These are phyloP conservation scores for Azemiops feae DNA, from an alignment of 2,113 vertebrate genomes.

Conservation along the genomic window DNA sequence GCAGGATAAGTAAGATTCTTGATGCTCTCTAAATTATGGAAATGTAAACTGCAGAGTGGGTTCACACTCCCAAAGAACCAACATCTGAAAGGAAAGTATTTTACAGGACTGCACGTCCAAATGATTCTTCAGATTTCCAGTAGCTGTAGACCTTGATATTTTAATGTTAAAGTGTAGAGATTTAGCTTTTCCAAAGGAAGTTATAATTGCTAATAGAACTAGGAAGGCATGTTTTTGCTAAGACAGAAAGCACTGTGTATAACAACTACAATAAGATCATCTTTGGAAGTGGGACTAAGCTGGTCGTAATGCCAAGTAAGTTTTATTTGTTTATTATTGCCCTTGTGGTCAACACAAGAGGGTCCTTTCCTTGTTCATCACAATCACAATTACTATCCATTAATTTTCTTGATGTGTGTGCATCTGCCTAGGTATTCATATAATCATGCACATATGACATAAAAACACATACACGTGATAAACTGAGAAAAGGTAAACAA, in stretches of 20 bases:
- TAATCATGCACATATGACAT: background rate
- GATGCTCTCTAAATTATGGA: background rate
- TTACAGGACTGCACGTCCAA: background rate
- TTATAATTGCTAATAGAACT: background rate
- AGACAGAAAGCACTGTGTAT: background rate
- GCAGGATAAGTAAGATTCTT: background rate
- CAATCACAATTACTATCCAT: background rate
- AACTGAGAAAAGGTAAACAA: background rate
- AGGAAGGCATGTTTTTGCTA: background rate
- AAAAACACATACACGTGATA: too few species aligned
- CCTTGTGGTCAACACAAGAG: background rate
- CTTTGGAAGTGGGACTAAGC: background rate
- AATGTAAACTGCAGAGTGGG: background rate
- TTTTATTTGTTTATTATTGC: background rate
- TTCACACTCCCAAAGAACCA: background rate
- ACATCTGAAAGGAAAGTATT: background rate
- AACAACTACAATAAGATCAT: too few species aligned
- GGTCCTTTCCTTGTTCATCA: background rate
- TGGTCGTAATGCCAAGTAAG: background rate
- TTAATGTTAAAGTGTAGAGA: background rate
- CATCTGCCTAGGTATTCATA: background rate
- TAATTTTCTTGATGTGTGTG: background rate
- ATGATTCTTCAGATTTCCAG: background rate
- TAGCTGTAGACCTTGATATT: background rate
- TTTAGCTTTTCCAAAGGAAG: background rate